Evolutionary conservation across 37 sponge, comb jelly and placozoan species (phyloP), one percentile per base, ranked within the genome.

Genomic region (Corticium candelabrum): DNA sequence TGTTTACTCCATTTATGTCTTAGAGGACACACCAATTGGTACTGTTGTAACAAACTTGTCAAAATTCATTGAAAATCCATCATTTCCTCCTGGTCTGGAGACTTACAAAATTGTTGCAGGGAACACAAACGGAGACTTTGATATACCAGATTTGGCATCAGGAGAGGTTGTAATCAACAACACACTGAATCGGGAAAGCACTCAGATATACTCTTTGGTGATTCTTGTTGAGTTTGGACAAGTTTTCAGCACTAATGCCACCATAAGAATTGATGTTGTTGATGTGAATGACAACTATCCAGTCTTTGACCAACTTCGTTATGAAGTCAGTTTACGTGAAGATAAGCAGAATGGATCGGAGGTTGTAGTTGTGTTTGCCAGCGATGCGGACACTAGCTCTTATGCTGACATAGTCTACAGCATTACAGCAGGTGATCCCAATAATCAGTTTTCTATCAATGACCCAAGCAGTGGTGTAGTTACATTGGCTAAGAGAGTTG

Each of bases 221-320:
- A 43, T 80, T 5, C 11, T 0, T 1, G 76, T 80, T 27, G 73
- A 57, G 1, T 75, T 72, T 39, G 80, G 85, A 32, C 75, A 78
- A 37, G 41, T 21, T 1, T 78, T 74, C 39, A 69, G 68, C 68
- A 27, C 69, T 4, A 74, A 43, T 3, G 80, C 67, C 34, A 41
- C 37, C 7, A 67, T 78, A 1, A 67, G 4, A 37, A 78, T 84
- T 31, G 38, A 40, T 0, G 78, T 83, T 0, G 68, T 50, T 2
- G 78, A 83, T 67, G 68, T 78, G 38, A 83, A 83, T 56, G 84
- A 83, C 78, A 41, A 41, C 31, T 7, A 40, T 11, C 84, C 84
- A 1, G 68, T 4, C 37, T 83, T 83, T 41, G 39, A 1, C 57
- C 77, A 30, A 3, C 15, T 29, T 15, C 0, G n/a, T 1, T 41